Percentiles rank a stretch among this genome's conserved stretches.
These are phyloP conservation scores for Dromiciops gliroides DNA, from an alignment of 2,113 vertebrate genomes.

Conservation along the genomic window DNA sequence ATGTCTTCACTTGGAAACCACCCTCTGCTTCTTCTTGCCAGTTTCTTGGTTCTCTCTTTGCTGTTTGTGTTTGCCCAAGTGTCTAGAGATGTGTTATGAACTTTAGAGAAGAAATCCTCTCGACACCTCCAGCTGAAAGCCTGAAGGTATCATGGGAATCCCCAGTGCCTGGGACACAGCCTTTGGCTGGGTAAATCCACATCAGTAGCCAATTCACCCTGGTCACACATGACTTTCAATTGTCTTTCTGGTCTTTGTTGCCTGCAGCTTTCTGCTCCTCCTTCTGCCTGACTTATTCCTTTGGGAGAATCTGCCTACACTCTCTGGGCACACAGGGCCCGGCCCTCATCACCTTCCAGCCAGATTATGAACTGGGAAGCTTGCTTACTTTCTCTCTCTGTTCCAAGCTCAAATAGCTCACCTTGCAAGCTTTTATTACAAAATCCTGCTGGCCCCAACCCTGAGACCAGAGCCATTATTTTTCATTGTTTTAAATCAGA, in stretches of 20 bases:
- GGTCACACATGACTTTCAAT: neutral
- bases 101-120: neutral
- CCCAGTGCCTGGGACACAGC: neutral
- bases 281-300: neutral
- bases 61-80: neutral
- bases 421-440: too few species aligned
- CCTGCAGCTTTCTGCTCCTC: neutral
- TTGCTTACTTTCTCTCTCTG: too few species aligned
- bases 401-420: too few species aligned
- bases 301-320: neutral
- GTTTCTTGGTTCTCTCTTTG: neutral
- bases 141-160: too few species aligned
- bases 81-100: constrained; percentile 5
- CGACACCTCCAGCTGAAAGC: too few species aligned
- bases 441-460: too few species aligned
- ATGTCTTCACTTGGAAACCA: neutral
- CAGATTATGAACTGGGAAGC: too few species aligned
- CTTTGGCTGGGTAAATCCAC: too few species aligned
- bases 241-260: neutral
- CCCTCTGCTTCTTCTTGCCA: neutral
- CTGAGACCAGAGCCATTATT: too few species aligned
- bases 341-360: neutral
- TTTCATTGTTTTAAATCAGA: too few species aligned
- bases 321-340: neutral
- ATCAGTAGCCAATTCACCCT: neutral